phyloP scores from a whole-genome alignment of 64 coral and sea anemone genomes.

The Stichodactyla mertensii region DNA sequence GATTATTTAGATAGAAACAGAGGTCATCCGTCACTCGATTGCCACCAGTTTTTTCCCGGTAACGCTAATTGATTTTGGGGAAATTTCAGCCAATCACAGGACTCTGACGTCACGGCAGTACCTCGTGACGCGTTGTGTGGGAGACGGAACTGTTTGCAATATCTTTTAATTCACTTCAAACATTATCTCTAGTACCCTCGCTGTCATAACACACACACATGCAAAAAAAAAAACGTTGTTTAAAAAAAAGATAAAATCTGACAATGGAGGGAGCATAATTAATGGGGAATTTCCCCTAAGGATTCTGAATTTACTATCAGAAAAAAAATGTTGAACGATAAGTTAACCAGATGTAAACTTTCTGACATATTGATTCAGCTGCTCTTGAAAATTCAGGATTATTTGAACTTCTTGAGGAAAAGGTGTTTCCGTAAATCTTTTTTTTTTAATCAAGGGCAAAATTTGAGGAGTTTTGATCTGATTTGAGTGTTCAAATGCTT shows the following conservation, averaged over 20 bases:
- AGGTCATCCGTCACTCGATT: constrained; percentile 55
- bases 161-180: background rate
- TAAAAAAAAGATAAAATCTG: background rate
- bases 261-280: background rate
- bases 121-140: constrained; percentile 1
- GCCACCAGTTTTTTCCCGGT: constrained; percentile 55
- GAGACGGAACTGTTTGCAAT: background rate
- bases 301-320: background rate
- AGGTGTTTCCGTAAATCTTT: background rate
- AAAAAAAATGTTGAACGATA: background rate
- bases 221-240: no score
- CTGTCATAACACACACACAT: no score
- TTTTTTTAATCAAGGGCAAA: background rate
- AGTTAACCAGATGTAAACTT: background rate
- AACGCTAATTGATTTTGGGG: constrained; percentile 58
- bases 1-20: constrained; percentile 51
- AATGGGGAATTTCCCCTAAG: background rate
- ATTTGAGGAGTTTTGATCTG: background rate
- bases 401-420: background rate
- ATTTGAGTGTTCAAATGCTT: background rate
- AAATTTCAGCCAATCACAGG: constrained; percentile 37
- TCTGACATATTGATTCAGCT: background rate
- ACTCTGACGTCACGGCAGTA: constrained; percentile 21
- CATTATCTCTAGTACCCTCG: no score
- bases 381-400: background rate